phyloP scores from a whole-genome alignment of 2,113 vertebrate species.

The Stictonetta naevosa region DNA sequence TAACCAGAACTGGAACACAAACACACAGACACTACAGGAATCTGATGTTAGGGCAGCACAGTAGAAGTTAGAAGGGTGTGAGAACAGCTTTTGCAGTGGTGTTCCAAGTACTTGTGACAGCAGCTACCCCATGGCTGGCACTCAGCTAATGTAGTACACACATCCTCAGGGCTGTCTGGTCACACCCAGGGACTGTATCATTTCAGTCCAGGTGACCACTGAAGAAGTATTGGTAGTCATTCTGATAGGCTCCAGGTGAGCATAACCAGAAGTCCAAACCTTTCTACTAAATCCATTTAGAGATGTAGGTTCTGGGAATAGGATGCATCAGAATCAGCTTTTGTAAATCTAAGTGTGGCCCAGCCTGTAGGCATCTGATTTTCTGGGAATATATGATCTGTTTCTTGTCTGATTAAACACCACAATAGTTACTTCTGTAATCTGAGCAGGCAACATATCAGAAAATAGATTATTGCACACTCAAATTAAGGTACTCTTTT shows the following conservation, averaged over 20 bases:
- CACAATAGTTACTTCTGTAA: not conserved
- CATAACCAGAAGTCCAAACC: not conserved
- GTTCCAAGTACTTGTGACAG: not conserved
- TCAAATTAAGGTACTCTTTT: not conserved
- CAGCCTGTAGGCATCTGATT: not conserved
- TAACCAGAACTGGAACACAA: not conserved
- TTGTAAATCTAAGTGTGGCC: not conserved
- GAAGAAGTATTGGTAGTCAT: not conserved
- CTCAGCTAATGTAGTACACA: rapidly evolving
- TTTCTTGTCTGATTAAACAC: not conserved
- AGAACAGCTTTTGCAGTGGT: not conserved
- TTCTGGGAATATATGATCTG: not conserved
- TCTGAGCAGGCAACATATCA: not conserved
- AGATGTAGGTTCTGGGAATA: not conserved
- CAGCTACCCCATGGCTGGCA: rapidly evolving
- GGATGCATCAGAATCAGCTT: not conserved
- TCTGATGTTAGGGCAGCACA: not conserved
- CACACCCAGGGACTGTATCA: rapidly evolving
- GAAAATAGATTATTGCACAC: not conserved
- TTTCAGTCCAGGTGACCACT: not conserved
- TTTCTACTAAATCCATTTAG: not conserved
- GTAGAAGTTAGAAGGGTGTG: not conserved
- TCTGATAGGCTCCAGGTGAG: not conserved
- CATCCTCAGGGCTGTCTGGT: not conserved
- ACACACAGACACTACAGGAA: not conserved